A percentile compares a stretch with the other conserved stretches of the same genome.
phyloP scores from a whole-genome alignment of 2,113 vertebrate species.

The Alethe diademata region DNA sequence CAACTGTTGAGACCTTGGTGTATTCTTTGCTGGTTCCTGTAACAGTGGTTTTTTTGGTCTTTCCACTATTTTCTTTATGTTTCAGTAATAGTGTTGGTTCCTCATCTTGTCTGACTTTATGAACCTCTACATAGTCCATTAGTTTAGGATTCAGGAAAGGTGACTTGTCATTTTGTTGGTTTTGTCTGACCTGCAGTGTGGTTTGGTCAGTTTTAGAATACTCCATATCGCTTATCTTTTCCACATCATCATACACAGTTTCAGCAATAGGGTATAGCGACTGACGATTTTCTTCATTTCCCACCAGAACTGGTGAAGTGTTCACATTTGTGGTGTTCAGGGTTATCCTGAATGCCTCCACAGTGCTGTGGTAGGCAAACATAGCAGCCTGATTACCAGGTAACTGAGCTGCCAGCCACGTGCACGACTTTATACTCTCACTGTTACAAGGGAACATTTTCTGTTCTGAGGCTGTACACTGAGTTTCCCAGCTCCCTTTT shows the following conservation, averaged over 20 bases:
- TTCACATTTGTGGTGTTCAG: conserved; percentile 6
- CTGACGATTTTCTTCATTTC: conserved; percentile 40
- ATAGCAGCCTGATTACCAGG: conserved; percentile 37
- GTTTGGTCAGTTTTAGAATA: conserved; percentile 23
- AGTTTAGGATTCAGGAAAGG: conserved; percentile 46
- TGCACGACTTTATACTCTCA: conserved; percentile 65
- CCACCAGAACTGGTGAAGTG: background rate
- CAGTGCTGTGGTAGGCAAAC: conserved; percentile 69
- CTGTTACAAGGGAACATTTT: conserved; percentile 9
- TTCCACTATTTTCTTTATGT: conserved; percentile 33
- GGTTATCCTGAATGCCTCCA: conserved; percentile 52
- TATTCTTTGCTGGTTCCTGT: conserved; percentile 77
- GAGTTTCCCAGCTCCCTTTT: background rate
- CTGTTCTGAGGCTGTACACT: background rate
- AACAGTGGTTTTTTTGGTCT: background rate
- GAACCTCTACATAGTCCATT: conserved; percentile 88
- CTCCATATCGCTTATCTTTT: background rate
- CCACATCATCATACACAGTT: background rate
- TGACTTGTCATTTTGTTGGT: conserved; percentile 27
- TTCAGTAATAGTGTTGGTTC: conserved; percentile 78
- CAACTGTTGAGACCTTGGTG: conserved; percentile 82
- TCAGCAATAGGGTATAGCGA: background rate
- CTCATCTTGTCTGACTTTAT: conserved; percentile 79
- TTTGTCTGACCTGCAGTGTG: conserved; percentile 4
- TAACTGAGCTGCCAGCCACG: conserved; percentile 77